Evolutionary conservation across 2,888 invertebrate species (phyloP), one percentile per base, ranked within the genome.

Genomic region (Drosophila maculinotata): DNA sequence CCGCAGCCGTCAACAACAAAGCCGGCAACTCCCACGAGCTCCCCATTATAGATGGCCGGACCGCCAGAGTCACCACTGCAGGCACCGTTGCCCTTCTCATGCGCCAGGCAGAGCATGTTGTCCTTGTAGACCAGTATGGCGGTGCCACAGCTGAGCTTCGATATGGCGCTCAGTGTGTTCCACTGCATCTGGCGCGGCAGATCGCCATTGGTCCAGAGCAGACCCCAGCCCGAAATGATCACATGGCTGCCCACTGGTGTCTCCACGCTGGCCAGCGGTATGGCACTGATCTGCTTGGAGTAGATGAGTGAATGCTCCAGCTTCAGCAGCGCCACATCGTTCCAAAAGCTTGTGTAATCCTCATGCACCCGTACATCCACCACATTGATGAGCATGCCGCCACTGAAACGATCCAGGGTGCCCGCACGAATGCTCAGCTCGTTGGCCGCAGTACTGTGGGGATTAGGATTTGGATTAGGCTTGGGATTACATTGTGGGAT

Each of bases 61-160:
- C 89, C 90, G 15, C 90, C 90, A 6, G 88, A 90, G 57, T 90
- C 90, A 12, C 90, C 90, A 35, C 79, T 78, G 64, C 90, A 90
- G 26, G 87, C 89, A 10, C 90, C 90, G 64, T 89, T 79, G 38
- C 63, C 70, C 2, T 17, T 10, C 1, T 44, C 31, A 48, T 89
- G 89, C 6, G 71, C 82, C 65, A 89, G 60, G 8, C 89, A 89
- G 3, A 89, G 52, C 38, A 88, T 49, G 8, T 52, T 63, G 4
- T 74, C 69, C 9, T 35, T 70, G 30, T 36, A 56, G 47, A 76
- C 63, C 1, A 59, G 56, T 23, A 82, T 83, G 30, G 53, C 20
- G 1, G 48, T 31, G 1, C 15, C 35, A 30, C 88, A 89, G 7
- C 60, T 51, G 0, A 14, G 10, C 14, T 68, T 76, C 0, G 84